A percentile compares a stretch with the other conserved stretches of the same genome.
phyloP scores from a whole-genome alignment of 2,113 vertebrate genomes.

The Chroicocephalus ridibundus region DNA sequence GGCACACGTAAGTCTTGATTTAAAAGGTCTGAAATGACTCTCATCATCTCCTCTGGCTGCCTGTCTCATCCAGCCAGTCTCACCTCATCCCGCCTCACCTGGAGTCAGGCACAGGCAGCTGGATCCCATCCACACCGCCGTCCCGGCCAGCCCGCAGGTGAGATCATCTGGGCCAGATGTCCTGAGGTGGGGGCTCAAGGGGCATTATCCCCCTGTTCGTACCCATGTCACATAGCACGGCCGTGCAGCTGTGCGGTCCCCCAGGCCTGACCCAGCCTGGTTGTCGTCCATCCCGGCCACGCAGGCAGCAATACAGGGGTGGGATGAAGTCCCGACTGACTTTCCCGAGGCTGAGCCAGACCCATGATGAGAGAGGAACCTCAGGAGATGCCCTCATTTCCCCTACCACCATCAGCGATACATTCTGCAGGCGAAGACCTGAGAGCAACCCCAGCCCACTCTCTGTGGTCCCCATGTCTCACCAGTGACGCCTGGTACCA shows the following conservation, averaged over 20 bases:
- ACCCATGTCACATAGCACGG: background rate
- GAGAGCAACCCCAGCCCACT: background rate
- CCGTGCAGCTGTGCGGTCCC: background rate
- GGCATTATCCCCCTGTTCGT: background rate
- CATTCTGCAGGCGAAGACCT: background rate
- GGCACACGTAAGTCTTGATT: background rate
- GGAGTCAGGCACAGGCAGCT: background rate
- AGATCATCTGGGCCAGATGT: background rate
- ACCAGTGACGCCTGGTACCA: background rate
- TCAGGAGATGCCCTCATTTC: background rate
- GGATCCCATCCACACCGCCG: background rate
- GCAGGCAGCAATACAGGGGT: background rate
- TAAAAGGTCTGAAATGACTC: conserved; percentile 12
- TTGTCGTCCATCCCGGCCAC: background rate
- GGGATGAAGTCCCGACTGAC: background rate
- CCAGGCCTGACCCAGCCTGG: background rate
- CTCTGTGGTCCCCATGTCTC: background rate
- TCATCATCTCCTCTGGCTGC: background rate
- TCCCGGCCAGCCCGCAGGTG: background rate
- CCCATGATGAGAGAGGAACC: background rate
- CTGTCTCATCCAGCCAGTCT: background rate
- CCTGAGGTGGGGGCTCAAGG: background rate
- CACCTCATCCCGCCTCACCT: background rate
- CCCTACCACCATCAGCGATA: background rate
- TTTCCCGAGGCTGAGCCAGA: background rate